Percentiles rank a stretch among this genome's conserved stretches.
phyloP scores from a whole-genome alignment of 37 sponge, comb jelly and placozoan species.

The Bolinopsis microptera region DNA sequence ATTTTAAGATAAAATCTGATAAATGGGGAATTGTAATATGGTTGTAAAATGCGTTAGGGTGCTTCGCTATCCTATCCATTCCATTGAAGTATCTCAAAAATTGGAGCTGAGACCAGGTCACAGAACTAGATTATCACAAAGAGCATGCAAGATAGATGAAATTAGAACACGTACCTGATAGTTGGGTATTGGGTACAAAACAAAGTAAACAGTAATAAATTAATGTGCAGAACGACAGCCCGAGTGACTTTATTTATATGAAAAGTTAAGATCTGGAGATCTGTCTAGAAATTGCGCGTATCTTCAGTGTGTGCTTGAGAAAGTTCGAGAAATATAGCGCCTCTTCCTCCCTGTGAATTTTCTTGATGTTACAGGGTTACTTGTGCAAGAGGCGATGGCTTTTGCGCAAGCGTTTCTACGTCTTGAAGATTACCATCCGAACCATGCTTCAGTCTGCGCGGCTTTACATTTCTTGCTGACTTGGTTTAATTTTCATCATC shows the following conservation, averaged over 20 bases:
- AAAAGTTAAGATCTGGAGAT: background rate
- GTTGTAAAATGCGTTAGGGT: too few relatives aligned
- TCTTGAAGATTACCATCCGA: too few relatives aligned
- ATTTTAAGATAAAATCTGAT: too few relatives aligned
- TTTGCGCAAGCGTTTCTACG: constrained; percentile 41
- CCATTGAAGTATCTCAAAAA: too few relatives aligned
- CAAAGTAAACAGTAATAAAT: constrained; percentile 55
- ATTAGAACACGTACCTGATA: constrained; percentile 30
- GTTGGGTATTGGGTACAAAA: background rate
- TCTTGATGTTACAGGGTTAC: background rate
- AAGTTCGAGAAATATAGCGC: constrained; percentile 26
- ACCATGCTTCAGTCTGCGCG: too few relatives aligned
- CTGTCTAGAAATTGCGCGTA: constrained; percentile 15
- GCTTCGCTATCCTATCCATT: too few relatives aligned
- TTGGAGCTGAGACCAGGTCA: too few relatives aligned
- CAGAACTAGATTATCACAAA: too few relatives aligned
- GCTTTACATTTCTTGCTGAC: too few relatives aligned
- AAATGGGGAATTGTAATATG: too few relatives aligned
- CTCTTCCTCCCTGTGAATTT: constrained; percentile 12
- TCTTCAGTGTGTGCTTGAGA: background rate
- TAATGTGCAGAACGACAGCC: constrained; percentile 36
- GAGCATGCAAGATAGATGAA: too few relatives aligned
- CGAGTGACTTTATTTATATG: constrained; percentile 15
- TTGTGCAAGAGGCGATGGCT: constrained; percentile 1
- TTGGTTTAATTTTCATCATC: too few relatives aligned